Evolutionary conservation across 1,140 invertebrate species (phyloP).

Genomic region (Maconellicoccus hirsutus): DNA sequence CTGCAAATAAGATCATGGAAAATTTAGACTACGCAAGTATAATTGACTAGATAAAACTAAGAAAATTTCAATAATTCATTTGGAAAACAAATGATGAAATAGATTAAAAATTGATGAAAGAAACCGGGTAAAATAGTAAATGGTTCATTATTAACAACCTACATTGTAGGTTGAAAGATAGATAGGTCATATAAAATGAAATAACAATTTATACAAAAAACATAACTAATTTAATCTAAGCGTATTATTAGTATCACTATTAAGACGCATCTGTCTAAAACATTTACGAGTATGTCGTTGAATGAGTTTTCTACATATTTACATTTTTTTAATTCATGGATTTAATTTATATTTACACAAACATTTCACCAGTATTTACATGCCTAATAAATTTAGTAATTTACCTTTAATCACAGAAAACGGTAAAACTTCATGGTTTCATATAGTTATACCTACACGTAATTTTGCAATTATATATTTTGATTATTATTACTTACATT

Average conservation of each 20-base stretch:
- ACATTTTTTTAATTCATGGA: not conserved
- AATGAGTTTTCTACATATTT: not conserved
- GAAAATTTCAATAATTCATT: no score
- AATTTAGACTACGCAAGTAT: no score
- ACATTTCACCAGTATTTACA: no score
- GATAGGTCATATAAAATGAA: not conserved
- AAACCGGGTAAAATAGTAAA: not conserved
- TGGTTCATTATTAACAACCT: not conserved
- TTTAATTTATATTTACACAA: not conserved
- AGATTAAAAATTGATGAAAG: not conserved
- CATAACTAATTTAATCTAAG: constrained; percentile 1
- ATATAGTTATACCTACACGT: not conserved
- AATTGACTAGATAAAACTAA: no score
- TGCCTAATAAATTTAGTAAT: not conserved
- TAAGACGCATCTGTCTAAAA: constrained; percentile 2
- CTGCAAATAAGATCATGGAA: no score
- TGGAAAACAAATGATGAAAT: no score
- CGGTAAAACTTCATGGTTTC: not conserved
- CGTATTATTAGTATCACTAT: not conserved
- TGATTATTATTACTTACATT: not conserved
- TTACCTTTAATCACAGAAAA: not conserved
- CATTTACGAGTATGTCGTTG: no score
- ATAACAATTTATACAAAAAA: not conserved
- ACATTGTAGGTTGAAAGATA: not conserved
- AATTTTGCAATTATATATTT: not conserved